Evolutionary conservation across 2,113 vertebrate genomes (phyloP).

Genomic region (Oryzias curvinotus): DNA sequence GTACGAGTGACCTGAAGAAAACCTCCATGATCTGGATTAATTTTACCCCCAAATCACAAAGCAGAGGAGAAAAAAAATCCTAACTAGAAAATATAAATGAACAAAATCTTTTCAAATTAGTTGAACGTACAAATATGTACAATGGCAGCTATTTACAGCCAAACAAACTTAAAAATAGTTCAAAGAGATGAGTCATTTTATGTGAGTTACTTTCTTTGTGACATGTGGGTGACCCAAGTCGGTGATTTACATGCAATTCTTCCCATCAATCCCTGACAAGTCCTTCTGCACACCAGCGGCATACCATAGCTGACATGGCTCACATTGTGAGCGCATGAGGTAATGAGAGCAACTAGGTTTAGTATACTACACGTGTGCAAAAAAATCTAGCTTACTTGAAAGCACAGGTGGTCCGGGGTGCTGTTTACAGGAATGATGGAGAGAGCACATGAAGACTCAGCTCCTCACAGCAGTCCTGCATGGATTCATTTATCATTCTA

Average conservation of each 20-base stretch:
- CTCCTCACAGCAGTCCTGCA: constrained; percentile 23
- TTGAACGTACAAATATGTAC: constrained; percentile 19
- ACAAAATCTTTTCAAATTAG: constrained; percentile 1
- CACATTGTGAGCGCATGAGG: constrained; percentile 75
- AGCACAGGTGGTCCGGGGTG: constrained; percentile 50
- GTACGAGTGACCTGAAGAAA: no score
- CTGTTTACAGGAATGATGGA: constrained; percentile 51
- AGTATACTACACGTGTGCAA: constrained; percentile 59
- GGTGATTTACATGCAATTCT: constrained; percentile 76
- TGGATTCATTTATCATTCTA: constrained; percentile 2
- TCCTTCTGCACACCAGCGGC: constrained; percentile 61
- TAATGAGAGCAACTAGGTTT: constrained; percentile 69
- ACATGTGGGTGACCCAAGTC: constrained; percentile 72
- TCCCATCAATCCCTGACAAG: constrained; percentile 70
- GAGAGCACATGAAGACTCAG: constrained; percentile 37
- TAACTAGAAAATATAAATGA: background rate
- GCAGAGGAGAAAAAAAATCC: background rate
- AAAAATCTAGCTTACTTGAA: constrained; percentile 50
- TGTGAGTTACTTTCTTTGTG: constrained; percentile 69
- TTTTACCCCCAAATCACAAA: background rate
- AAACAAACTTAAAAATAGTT: constrained; percentile 54
- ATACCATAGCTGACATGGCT: constrained; percentile 74
- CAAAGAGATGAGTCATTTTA: constrained; percentile 65
- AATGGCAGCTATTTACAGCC: constrained; percentile 48
- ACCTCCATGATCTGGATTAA: no score